Conservation (phyloP, 1,140 invertebrate species). For the Calephelis virginiensis region DNA sequence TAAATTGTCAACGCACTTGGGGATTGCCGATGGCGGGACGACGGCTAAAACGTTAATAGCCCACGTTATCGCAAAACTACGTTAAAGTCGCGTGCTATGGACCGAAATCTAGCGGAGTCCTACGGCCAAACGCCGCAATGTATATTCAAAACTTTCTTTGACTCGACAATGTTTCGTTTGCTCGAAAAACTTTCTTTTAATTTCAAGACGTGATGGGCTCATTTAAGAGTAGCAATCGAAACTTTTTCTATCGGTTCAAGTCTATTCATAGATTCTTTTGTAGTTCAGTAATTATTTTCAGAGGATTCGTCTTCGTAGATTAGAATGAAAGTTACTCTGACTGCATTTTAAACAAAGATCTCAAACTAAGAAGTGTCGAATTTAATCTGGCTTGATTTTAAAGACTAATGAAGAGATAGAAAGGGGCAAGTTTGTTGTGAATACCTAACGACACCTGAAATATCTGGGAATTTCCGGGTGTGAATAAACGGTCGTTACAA, state of each 20-base stretch:
- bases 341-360: conserved; percentile 7
- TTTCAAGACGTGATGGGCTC: background rate
- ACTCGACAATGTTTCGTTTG: background rate
- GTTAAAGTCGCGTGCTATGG: conserved; percentile 20
- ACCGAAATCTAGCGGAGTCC: background rate
- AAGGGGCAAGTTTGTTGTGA: conserved; percentile 22
- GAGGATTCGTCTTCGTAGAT: conserved; percentile 20
- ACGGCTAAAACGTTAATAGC: conserved; percentile 43
- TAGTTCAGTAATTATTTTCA: conserved; percentile 25
- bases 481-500: conserved; percentile 44
- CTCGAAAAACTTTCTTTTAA: conserved; percentile 17
- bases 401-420: conserved; percentile 22
- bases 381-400: conserved; percentile 16
- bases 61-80: conserved; percentile 40
- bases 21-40: conserved; percentile 40
- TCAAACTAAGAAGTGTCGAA: background rate
- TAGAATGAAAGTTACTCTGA: conserved; percentile 16
- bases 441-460: conserved; percentile 33
- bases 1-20: conserved; percentile 52
- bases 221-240: background rate
- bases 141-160: background rate
- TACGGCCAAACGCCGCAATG: background rate
- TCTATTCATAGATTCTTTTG: conserved; percentile 26
- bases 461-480: conserved; percentile 27
- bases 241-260: conserved; percentile 13